Percentiles rank a stretch among this genome's conserved stretches.
Evolutionary conservation across 2,888 invertebrate genomes (phyloP).

Genomic region (Eupithecia abbreviata): DNA sequence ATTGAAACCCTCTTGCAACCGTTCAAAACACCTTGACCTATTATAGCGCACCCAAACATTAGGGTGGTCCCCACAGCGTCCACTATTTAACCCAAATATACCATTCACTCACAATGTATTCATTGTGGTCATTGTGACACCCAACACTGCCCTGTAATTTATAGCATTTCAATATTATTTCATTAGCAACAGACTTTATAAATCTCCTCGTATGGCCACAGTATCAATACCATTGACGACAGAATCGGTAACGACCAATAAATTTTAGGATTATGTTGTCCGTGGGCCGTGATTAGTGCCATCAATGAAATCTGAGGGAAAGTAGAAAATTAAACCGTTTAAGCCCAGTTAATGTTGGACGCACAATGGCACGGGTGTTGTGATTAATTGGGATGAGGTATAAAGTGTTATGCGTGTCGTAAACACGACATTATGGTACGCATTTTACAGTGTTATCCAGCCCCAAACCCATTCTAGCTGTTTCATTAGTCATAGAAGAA

Average conservation of each 20-base stretch:
- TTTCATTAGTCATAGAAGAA: not conserved
- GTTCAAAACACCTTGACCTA: conserved; percentile 49
- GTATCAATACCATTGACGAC: conserved; percentile 72
- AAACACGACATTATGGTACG: conserved; percentile 44
- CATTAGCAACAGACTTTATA: conserved; percentile 77
- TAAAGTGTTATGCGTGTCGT: conserved; percentile 49
- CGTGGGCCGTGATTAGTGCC: conserved; percentile 74
- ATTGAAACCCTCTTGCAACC: conserved; percentile 23
- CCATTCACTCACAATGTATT: conserved; percentile 64
- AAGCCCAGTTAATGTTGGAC: conserved; percentile 73
- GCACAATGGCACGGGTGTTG: conserved; percentile 63
- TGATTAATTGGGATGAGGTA: conserved; percentile 61
- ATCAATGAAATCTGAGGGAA: conserved; percentile 75
- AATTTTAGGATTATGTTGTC: conserved; percentile 82
- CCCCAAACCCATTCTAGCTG: conserved; percentile 1
- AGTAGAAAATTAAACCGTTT: conserved; percentile 78
- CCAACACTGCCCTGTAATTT: conserved; percentile 70
- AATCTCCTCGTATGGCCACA: conserved; percentile 65
- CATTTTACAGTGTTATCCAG: not conserved
- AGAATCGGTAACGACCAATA: conserved; percentile 74
- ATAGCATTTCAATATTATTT: conserved; percentile 79
- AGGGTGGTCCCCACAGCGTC: conserved; percentile 69
- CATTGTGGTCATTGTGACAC: conserved; percentile 67
- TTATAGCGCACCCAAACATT: conserved; percentile 60
- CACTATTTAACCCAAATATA: conserved; percentile 71